Conservation (phyloP, 2,113 vertebrate species). For the Eudyptes chrysolophus region DNA sequence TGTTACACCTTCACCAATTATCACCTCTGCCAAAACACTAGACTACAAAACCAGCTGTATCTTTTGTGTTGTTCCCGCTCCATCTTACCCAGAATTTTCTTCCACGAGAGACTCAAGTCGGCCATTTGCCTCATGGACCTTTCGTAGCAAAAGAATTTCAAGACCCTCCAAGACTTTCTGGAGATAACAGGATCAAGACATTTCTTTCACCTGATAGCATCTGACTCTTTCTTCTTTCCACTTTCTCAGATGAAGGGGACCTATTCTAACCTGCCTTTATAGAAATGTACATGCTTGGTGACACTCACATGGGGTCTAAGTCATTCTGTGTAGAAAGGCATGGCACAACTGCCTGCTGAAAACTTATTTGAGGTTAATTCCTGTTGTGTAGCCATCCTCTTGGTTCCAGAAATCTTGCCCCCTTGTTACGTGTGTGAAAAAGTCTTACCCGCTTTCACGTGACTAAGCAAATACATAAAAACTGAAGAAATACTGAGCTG, state of each 20-base stretch:
- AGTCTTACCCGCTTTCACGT: not conserved
- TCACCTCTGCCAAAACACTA: not conserved
- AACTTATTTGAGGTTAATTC: not conserved
- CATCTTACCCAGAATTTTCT: not conserved
- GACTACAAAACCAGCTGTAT: not conserved
- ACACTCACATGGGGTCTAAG: not conserved
- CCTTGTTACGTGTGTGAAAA: not conserved
- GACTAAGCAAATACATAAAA: not conserved
- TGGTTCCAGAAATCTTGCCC: not conserved
- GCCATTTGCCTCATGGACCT: not conserved
- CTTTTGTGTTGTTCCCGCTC: not conserved
- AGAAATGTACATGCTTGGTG: not conserved
- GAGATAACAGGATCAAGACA: not conserved
- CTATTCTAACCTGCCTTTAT: not conserved
- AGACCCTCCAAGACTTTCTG: not conserved
- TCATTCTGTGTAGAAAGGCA: not conserved
- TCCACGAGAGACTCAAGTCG: accelerated
- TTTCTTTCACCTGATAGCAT: not conserved
- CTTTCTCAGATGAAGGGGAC: not conserved
- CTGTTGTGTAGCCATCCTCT: not conserved
- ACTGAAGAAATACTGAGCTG: not conserved
- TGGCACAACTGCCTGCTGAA: not conserved
- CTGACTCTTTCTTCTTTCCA: not conserved
- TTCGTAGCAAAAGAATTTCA: not conserved
- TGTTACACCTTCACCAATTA: not conserved